phyloP scores from a whole-genome alignment of 1,140 invertebrate genomes.

The Asbolus verrucosus region DNA sequence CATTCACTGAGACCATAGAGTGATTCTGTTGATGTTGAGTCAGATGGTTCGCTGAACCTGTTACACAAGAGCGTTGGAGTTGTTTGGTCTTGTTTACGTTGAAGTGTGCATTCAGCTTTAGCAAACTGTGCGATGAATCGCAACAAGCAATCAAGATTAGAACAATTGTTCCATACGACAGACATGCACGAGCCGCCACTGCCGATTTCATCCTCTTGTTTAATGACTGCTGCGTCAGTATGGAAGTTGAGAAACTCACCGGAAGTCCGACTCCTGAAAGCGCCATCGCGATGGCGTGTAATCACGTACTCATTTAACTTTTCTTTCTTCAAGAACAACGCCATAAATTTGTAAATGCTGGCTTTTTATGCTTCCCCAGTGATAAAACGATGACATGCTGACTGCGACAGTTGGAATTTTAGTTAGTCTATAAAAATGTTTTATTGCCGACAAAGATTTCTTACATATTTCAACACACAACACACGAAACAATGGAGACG shows the following conservation, averaged over 20 bases:
- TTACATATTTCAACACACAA: constrained; percentile 33
- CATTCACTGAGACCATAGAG: too few relatives aligned
- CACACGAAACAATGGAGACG: constrained; percentile 16
- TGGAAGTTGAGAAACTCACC: neutral
- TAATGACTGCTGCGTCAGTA: neutral
- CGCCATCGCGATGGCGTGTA: neutral
- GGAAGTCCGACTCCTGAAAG: constrained; percentile 21
- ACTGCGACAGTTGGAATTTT: constrained; percentile 41
- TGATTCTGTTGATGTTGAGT: too few relatives aligned
- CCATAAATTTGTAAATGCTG: constrained; percentile 23
- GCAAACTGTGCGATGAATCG: too few relatives aligned
- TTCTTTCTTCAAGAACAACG: constrained; percentile 14
- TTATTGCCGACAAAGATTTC: constrained; percentile 12
- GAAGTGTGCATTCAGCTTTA: too few relatives aligned
- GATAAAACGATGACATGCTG: constrained; percentile 37
- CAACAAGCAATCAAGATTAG: too few relatives aligned
- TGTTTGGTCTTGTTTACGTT: too few relatives aligned
- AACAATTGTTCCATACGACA: too few relatives aligned
- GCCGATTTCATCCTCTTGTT: neutral
- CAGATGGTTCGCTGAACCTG: too few relatives aligned
- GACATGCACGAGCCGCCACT: too few relatives aligned
- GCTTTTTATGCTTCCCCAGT: constrained; percentile 20
- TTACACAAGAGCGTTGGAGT: too few relatives aligned
- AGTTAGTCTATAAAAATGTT: constrained; percentile 43
- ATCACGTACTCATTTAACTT: constrained; percentile 1